Percentiles rank a stretch among this genome's conserved stretches.
These are phyloP conservation scores for Stenodera caucasica DNA, from an alignment of 2,888 invertebrate genomes.

Conservation along the genomic window DNA sequence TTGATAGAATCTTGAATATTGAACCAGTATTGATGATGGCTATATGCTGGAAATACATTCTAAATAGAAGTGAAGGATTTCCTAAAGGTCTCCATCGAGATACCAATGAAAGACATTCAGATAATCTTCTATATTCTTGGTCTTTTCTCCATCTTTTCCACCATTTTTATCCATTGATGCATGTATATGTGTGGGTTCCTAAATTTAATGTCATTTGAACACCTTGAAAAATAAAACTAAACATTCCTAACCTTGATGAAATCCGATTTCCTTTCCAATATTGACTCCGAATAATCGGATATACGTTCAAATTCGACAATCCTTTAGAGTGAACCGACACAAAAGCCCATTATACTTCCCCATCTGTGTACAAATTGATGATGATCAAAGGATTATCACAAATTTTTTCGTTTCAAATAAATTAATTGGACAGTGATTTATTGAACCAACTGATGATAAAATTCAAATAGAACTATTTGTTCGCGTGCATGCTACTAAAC, in stretches of 20 bases:
- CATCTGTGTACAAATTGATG: too few relatives aligned
- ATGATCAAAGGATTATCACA: too few relatives aligned
- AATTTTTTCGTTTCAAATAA: too few relatives aligned
- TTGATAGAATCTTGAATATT: not conserved
- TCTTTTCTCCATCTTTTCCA: slow-evolving; percentile 5
- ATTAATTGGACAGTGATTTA: too few relatives aligned
- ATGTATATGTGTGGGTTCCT: not conserved
- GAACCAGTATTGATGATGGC: not conserved
- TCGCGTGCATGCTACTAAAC: not conserved
- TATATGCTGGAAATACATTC: slow-evolving; percentile 17
- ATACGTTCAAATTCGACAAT: not conserved
- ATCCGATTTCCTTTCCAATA: not conserved
- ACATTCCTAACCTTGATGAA: not conserved
- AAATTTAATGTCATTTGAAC: not conserved
- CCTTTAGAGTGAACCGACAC: not conserved
- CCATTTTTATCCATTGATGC: not conserved
- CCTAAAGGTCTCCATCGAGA: slow-evolving; percentile 17
- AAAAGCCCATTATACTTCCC: too few relatives aligned
- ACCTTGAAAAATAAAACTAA: not conserved
- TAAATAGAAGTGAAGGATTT: slow-evolving; percentile 19
- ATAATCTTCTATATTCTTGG: slow-evolving; percentile 21
- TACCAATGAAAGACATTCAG: slow-evolving; percentile 16
- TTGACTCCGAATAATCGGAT: not conserved
- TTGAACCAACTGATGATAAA: not conserved
- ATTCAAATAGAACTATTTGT: not conserved